Conservation (phyloP, 1,140 invertebrate species). For the Mactra quadrangularis region DNA sequence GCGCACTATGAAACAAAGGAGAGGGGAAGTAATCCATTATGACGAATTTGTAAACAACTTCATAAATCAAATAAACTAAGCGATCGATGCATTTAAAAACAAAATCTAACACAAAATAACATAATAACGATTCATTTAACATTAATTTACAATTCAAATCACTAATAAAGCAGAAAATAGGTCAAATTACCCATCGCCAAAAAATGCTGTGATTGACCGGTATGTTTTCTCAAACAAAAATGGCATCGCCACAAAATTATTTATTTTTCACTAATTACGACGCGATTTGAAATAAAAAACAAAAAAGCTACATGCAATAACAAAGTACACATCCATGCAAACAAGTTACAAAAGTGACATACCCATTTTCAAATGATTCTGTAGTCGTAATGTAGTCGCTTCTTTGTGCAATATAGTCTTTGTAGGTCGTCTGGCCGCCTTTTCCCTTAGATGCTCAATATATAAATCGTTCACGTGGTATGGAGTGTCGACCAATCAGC, state of each 20-base stretch:
- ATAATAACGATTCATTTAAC: no score
- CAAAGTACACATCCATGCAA: background rate
- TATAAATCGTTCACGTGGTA: constrained; percentile 58
- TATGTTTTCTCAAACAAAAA: constrained; percentile 30
- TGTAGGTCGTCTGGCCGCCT: constrained; percentile 62
- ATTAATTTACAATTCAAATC: no score
- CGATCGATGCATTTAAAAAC: no score
- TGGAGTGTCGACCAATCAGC: constrained; percentile 45
- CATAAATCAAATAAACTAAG: no score
- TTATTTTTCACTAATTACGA: background rate
- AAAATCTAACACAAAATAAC: no score
- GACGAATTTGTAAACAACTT: no score
- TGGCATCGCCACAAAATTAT: constrained; percentile 22
- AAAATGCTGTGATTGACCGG: background rate
- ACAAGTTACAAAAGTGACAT: constrained; percentile 17
- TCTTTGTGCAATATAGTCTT: constrained; percentile 64
- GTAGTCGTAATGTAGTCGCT: constrained; percentile 21
- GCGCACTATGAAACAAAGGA: constrained; percentile 48
- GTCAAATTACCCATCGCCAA: no score
- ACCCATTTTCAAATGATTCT: constrained; percentile 52
- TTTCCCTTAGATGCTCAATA: constrained; percentile 52
- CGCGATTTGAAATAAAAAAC: background rate
- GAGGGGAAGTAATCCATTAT: constrained; percentile 9
- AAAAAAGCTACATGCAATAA: background rate
- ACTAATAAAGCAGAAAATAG: no score